Percentiles rank a stretch among this genome's conserved stretches.
Evolutionary conservation across 2,888 invertebrate genomes (phyloP).

Genomic region (Anoplius nigerrimus): DNA sequence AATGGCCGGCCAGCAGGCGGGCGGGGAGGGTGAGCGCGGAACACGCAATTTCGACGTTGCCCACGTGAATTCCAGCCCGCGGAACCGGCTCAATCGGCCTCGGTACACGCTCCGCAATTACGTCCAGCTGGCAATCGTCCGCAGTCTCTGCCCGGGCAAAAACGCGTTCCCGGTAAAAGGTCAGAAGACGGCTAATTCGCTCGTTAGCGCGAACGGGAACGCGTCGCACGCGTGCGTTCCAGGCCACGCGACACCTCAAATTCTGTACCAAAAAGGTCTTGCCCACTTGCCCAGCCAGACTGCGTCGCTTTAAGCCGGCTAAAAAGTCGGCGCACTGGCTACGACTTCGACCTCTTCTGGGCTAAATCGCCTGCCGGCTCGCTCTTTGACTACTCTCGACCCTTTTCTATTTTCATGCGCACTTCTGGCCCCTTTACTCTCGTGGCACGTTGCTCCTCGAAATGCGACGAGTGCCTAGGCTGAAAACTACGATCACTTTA

Average conservation of each 20-base stretch:
- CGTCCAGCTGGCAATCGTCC: neutral
- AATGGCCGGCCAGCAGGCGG: conserved; percentile 1
- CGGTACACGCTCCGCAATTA: neutral
- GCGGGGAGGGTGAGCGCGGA: conserved; percentile 4
- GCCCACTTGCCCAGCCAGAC: conserved; percentile 38
- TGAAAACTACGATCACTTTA: too few relatives aligned
- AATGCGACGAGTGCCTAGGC: too few relatives aligned
- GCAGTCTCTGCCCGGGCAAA: neutral
- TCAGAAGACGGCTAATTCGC: conserved; percentile 50
- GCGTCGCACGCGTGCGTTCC: conserved; percentile 16
- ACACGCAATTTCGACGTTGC: conserved; percentile 45
- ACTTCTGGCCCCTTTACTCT: neutral
- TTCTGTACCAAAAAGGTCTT: too few relatives aligned
- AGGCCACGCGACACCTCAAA: neutral
- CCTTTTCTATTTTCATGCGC: neutral
- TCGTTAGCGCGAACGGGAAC: conserved; percentile 44
- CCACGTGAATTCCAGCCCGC: conserved; percentile 32
- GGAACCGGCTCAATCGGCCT: conserved; percentile 1
- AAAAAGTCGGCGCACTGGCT: conserved; percentile 24
- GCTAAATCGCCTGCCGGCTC: neutral
- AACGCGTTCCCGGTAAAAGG: conserved; percentile 29
- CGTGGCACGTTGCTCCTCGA: neutral
- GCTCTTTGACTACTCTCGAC: conserved; percentile 16
- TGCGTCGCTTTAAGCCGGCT: conserved; percentile 37
- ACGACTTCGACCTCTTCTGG: neutral